These are phyloP conservation scores for Epinephelus awoara DNA, from an alignment of 2,797 vertebrate species.

Conservation along the genomic window DNA sequence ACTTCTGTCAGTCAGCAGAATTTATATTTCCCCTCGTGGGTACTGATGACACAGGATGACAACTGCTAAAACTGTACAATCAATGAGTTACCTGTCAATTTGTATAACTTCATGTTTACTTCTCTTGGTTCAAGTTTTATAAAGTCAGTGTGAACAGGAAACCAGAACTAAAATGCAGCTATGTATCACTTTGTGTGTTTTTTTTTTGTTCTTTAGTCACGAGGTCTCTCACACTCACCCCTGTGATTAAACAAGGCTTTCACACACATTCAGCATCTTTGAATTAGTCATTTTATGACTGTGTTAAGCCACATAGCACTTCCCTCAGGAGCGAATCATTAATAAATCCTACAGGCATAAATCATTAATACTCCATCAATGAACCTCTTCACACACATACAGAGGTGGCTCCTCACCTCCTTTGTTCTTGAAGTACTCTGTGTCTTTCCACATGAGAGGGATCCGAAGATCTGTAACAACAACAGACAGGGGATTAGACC, in stretches of 20 bases:
- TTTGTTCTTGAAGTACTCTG: conserved; percentile 98
- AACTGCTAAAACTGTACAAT: too few relatives aligned
- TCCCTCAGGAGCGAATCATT: conserved; percentile 29
- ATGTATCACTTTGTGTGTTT: not conserved
- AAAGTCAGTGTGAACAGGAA: too few relatives aligned
- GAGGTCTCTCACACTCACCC: conserved; percentile 8
- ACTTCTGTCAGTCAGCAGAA: too few relatives aligned
- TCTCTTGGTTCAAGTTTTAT: too few relatives aligned
- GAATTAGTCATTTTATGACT: conserved; percentile 16
- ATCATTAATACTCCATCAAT: conserved; percentile 56
- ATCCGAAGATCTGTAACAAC: conserved; percentile 91
- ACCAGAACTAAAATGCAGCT: too few relatives aligned
- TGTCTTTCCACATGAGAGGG: conserved; percentile 99
- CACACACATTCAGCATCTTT: conserved; percentile 19
- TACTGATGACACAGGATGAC: too few relatives aligned
- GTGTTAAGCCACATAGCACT: not conserved
- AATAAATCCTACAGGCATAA: conserved; percentile 44
- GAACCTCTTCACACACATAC: conserved; percentile 17
- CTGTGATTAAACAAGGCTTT: conserved; percentile 7
- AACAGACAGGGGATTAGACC: conserved; percentile 62
- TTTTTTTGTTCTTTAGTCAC: conserved; percentile 21
- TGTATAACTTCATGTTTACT: too few relatives aligned
- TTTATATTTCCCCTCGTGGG: too few relatives aligned
- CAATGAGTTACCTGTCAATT: too few relatives aligned
- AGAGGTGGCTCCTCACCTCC: conserved; percentile 87